A percentile compares a stretch with the other conserved stretches of the same genome.
phyloP scores from a whole-genome alignment of 2,888 invertebrate species.

The Metalampra italica region DNA sequence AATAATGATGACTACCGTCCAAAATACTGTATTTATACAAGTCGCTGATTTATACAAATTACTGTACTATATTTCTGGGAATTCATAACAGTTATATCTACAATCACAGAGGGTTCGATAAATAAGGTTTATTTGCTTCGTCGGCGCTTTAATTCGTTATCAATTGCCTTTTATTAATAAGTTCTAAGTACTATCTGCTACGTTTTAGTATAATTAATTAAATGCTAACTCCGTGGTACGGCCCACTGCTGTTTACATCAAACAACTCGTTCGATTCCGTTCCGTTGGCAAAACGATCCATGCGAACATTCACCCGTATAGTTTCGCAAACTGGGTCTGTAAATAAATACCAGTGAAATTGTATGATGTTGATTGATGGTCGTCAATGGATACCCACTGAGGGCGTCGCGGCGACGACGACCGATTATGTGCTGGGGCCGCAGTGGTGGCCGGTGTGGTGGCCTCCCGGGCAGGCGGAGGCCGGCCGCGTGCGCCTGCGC shows the following conservation, averaged over 20 bases:
- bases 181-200: too few species aligned
- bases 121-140: too few species aligned
- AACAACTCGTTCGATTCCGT: neutral
- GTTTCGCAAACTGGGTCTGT: conserved; percentile 4
- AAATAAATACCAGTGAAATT: conserved; percentile 2
- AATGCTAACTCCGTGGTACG: too few species aligned
- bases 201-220: too few species aligned
- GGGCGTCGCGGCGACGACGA: neutral
- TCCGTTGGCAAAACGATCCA: neutral
- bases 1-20: too few species aligned
- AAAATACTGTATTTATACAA: too few species aligned
- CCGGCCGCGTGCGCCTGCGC: conserved; percentile 1
- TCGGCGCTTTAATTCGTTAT: too few species aligned
- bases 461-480: neutral
- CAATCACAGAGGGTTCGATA: too few species aligned
- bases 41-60: too few species aligned
- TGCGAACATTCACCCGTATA: neutral
- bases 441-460: conserved; percentile 1
- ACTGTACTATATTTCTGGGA: too few species aligned
- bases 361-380: conserved; percentile 4
- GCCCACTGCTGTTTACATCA: neutral
- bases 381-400: neutral
- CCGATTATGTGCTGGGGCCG: conserved; percentile 1
- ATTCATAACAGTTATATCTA: too few species aligned
- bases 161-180: too few species aligned